Base-by-base conservation (phyloP, 2,888 invertebrate genomes). In the Acronicta aceris region DNA sequence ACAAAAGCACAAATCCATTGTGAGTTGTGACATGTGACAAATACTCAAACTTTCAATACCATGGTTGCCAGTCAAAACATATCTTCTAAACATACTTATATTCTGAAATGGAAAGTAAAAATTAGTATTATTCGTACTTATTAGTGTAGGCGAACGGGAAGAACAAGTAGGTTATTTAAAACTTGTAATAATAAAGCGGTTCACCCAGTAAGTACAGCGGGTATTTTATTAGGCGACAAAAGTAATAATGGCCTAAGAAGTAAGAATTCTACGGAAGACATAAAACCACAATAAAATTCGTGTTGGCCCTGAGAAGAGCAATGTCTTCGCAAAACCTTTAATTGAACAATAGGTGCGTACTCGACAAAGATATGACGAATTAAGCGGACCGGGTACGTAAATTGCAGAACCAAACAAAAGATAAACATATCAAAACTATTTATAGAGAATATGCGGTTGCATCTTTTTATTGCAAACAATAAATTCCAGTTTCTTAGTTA, bases 331-430 rank as follows among this genome's bases (percentile, higher is more conserved):
- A 67, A 70, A 72, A 70, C 67, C 75, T 83, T 84, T 82, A 80
- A 77, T 82, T 83, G 81, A 82, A 86, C 84, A 85, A 87, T 86
- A 88, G 83, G 76, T 76, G 82, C 74, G 79, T 81, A 82, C 71
- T 58, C 80, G 70, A 84, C 84, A 85, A 85, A 85, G 81, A 85
- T 85, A 86, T 84, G 84, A 85, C 81, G 81, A 81, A 84, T 85
- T 81, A 79, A 81, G 52, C 58, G 65, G 59, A 56, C 48, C 48
- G 52, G 49, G 52, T 56, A 48, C 61, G 58, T 61, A 59, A 69
- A 65, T 59, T 50, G 40, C 51, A 74, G 61, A 63, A 58, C 69
- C 46, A 70, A 41, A 45, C 46, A 57, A 59, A 59, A 56, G 5
- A 68, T 76, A 60, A 67, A 67, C 41, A 72, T 59, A 59, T 66